These are phyloP conservation scores for Oopsacas minuta DNA, from an alignment of 37 sponge, comb jelly and placozoan species.

Conservation along the genomic window DNA sequence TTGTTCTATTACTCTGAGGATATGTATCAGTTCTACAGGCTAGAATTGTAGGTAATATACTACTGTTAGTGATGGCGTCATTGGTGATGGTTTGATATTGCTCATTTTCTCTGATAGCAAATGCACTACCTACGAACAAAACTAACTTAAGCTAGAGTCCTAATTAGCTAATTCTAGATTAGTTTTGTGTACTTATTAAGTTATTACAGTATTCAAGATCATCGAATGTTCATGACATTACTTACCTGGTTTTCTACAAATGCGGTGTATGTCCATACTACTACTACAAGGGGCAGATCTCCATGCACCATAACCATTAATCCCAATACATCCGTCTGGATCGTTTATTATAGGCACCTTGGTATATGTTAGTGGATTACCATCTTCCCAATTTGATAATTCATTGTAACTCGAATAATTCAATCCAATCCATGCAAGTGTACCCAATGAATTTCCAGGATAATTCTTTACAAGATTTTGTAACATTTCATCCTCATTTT, in stretches of 20 bases:
- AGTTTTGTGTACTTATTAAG: no score
- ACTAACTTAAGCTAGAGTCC: no score
- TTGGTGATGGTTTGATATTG: not conserved
- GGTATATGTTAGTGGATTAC: not conserved
- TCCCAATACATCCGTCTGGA: not conserved
- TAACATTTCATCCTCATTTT: not conserved
- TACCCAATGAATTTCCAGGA: not conserved
- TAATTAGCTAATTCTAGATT: no score
- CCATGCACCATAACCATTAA: not conserved
- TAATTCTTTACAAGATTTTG: not conserved
- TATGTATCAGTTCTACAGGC: not conserved
- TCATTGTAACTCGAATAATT: not conserved
- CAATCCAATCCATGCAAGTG: conserved; percentile 10
- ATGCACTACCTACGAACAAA: not conserved
- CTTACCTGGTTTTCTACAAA: not conserved
- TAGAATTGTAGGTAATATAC: not conserved
- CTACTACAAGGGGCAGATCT: not conserved
- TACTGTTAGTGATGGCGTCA: not conserved
- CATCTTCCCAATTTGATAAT: not conserved
- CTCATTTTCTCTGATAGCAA: not conserved
- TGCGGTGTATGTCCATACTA: not conserved
- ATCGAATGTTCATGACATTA: no score
- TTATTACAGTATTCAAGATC: no score
- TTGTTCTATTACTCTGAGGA: not conserved
- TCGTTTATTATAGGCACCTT: not conserved